These are phyloP conservation scores for Hedya salicella DNA, from an alignment of 2,888 invertebrate genomes.

Conservation along the genomic window DNA sequence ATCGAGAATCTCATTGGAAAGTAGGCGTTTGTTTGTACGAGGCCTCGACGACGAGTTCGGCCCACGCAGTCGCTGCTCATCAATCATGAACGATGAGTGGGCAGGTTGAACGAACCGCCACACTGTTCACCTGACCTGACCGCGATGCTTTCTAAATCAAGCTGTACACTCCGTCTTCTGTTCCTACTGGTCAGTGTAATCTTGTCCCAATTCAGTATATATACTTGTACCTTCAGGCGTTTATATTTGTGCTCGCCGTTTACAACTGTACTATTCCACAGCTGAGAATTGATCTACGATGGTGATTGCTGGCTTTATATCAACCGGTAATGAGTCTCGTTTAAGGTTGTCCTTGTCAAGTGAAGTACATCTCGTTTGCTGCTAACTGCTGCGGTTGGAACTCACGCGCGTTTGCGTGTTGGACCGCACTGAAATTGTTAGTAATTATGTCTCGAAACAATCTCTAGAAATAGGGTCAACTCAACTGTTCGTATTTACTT, in stretches of 20 bases:
- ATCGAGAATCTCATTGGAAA: conserved; percentile 62
- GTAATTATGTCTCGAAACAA: conserved; percentile 76
- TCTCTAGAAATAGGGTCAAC: conserved; percentile 76
- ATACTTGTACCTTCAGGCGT: not conserved
- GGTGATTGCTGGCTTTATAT: conserved; percentile 27
- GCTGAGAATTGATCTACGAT: conserved; percentile 4
- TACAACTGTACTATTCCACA: not conserved
- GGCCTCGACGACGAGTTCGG: conserved; percentile 65
- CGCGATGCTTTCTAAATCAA: conserved; percentile 66
- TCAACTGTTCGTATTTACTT: conserved; percentile 42
- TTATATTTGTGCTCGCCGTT: not conserved
- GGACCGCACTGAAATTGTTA: conserved; percentile 77
- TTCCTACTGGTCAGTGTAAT: conserved; percentile 38
- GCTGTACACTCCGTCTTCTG: conserved; percentile 56
- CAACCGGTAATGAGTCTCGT: conserved; percentile 20
- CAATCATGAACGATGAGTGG: conserved; percentile 70
- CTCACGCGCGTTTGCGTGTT: conserved; percentile 77
- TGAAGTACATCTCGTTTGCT: conserved; percentile 53
- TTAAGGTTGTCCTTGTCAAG: conserved; percentile 43
- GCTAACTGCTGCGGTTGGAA: conserved; percentile 62
- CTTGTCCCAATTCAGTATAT: not conserved
- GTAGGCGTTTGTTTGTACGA: conserved; percentile 67
- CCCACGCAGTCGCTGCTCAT: conserved; percentile 74
- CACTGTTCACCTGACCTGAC: conserved; percentile 50
- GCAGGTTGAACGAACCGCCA: conserved; percentile 63